These are phyloP conservation scores for Lacanobia oleracea DNA, from an alignment of 2,888 invertebrate species.

Conservation along the genomic window DNA sequence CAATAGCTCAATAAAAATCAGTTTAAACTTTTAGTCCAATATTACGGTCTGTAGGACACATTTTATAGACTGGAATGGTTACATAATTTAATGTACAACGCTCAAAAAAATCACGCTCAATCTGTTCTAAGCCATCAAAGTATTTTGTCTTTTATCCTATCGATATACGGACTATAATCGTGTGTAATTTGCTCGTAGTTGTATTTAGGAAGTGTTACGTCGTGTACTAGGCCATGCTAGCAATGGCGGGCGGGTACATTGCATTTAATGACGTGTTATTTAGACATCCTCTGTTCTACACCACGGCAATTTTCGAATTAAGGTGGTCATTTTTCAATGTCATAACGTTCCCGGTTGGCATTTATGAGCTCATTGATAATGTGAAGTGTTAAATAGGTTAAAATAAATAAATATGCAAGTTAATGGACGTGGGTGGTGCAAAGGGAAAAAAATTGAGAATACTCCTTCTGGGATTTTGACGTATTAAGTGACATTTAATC, in stretches of 20 bases:
- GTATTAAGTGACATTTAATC: neutral
- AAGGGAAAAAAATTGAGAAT: slow-evolving; percentile 1
- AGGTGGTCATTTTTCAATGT: slow-evolving; percentile 70
- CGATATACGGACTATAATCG: slow-evolving; percentile 29
- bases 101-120: slow-evolving; percentile 9
- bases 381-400: slow-evolving; percentile 2
- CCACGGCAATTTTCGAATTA: slow-evolving; percentile 74
- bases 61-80: slow-evolving; percentile 14
- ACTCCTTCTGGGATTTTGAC: slow-evolving; percentile 1
- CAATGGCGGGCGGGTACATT: slow-evolving; percentile 56
- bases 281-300: slow-evolving; percentile 73
- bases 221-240: slow-evolving; percentile 32
- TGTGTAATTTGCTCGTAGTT: neutral
- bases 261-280: slow-evolving; percentile 66
- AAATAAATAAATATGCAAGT: neutral
- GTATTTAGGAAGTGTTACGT: slow-evolving; percentile 39
- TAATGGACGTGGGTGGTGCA: neutral
- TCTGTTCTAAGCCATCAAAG: neutral
- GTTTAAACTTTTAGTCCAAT: slow-evolving; percentile 3
- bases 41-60: slow-evolving; percentile 10
- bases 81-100: neutral
- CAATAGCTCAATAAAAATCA: slow-evolving; percentile 1
- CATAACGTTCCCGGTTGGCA: slow-evolving; percentile 54
- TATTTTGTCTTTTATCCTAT: neutral
- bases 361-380: slow-evolving; percentile 33